Evolutionary conservation across 2,797 vertebrate species (phyloP).

Genomic region (Poecile montanus): DNA sequence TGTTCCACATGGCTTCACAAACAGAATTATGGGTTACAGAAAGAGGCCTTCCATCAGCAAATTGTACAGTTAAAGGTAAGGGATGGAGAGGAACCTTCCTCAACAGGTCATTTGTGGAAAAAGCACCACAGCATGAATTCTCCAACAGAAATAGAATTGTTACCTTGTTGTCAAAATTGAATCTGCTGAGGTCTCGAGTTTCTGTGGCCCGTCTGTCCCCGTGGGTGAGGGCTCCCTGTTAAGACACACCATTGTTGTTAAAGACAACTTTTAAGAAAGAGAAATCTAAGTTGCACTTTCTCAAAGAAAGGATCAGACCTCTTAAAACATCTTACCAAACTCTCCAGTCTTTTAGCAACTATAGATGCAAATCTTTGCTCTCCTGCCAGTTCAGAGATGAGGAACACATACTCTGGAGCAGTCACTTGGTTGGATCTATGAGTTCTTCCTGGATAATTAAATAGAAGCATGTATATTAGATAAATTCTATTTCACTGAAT

Average conservation of each 20-base stretch:
- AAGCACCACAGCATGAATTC: background rate
- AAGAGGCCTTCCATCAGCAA: background rate
- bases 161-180: conserved; percentile 99
- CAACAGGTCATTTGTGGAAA: background rate
- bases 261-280: background rate
- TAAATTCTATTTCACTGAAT: background rate
- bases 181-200: conserved; percentile 95
- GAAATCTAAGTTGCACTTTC: background rate
- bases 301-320: background rate
- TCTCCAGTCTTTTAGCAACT: conserved; percentile 97
- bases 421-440: conserved; percentile 98
- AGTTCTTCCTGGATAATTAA: conserved; percentile 85
- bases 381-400: conserved; percentile 97
- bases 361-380: conserved; percentile 98
- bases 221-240: conserved; percentile 94
- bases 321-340: conserved; percentile 83
- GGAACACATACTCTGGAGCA: conserved; percentile 96
- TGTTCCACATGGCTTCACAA: background rate
- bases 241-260: conserved; percentile 18
- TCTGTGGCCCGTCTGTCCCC: conserved; percentile 98
- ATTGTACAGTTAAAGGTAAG: background rate
- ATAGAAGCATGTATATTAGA: background rate
- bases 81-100: background rate
- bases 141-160: background rate
- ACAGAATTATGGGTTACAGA: background rate